Base-by-base conservation (phyloP, 2,797 vertebrate species). In the Mareca penelope region DNA sequence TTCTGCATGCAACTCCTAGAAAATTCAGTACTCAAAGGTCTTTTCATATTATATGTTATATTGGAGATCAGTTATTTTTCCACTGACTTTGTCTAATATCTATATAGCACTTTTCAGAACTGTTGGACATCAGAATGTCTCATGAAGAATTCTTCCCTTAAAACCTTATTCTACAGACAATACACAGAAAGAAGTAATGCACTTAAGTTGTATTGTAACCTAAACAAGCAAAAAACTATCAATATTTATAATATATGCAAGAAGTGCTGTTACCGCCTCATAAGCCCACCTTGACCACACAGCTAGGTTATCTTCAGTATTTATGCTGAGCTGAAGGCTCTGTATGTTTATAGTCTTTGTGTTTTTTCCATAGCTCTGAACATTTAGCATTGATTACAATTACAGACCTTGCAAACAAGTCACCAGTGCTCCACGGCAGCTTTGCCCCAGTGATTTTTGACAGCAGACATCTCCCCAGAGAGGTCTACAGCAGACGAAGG, bases 271-370 rank as follows among this genome's bases (percentile, higher is more conserved):
- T 89, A 14, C 57, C 93, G 85, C 7, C 48, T 88, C 39, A 88
- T 33, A 77, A 94, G 90, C 84, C 29, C 82, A 46, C 91, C 75
- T 80, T 85, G 56, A 91, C 79, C 65, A 12, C 37, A 56, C 22
- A 42, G 8, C 10, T 53, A 31, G 53, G 22, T 2, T 85, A 71
- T 91, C 35, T 73, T 88, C 64, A 37, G 71, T 65, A 78, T 91
- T 95, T 88, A 55, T 80, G 71, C 91, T 94, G 75, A 88, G 50
- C 13, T 83, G 67, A 90, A 78, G 57, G 31, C 50, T 88, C 56
- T 44, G 3, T 84, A 68, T 57, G 55, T 53, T 81, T 79, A 57
- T 57, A 59, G 39, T 88, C 70, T 89, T 94, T 71, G 56, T 68
- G 55, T n/a, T 28, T 88, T 96, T 93, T 63, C 80, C 67, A 17